Evolutionary conservation across 2,888 invertebrate species (phyloP), one percentile per base, ranked within the genome.

Genomic region (Drosophila basisetae): DNA sequence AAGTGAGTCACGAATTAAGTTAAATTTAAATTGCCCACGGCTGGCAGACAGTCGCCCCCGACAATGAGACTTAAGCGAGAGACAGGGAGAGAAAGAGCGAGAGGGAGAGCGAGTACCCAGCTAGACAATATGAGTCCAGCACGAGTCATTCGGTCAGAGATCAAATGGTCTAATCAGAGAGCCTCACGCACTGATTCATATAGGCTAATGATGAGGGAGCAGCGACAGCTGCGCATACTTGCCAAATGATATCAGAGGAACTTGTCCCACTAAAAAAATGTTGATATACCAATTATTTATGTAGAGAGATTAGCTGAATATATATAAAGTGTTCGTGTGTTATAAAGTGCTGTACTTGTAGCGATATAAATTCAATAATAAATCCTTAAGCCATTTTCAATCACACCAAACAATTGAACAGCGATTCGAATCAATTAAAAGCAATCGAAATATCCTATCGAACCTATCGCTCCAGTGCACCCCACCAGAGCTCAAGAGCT

Each of bases 401-500:
- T 91, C 90, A 91, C 92, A 91, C 82, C 89, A 83, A 84, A 82
- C 91, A 80, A 90, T 84, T 91, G 89, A 89, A 89, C 90, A 81
- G 76, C 82, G 84, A 86, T 86, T 90, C 89, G 77, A 85, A 85
- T 79, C 88, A 91, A 91, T 91, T 91, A 90, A 89, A 82, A 84
- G 83, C 90, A 91, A 90, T 91, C 90, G 83, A 83, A 80, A 81
- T 85, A 89, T 89, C 80, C 72, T 89, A 86, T 78, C 81, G 78
- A 78, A 83, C 73, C 61, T 76, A 80, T 58, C 69, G 82, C 73
- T 62, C 59, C 64, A 67, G 16, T 43, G 13, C 28, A 37, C 39
- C 43, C 39, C 43, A 28, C 30, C 62, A 49, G 10, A 61, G 30
- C 16, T 62, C 64, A 73, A 78, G 74, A 63, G 74, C 53, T 50